These are phyloP conservation scores for Teinopalpus imperialis DNA, from an alignment of 2,888 invertebrate genomes.

Conservation along the genomic window DNA sequence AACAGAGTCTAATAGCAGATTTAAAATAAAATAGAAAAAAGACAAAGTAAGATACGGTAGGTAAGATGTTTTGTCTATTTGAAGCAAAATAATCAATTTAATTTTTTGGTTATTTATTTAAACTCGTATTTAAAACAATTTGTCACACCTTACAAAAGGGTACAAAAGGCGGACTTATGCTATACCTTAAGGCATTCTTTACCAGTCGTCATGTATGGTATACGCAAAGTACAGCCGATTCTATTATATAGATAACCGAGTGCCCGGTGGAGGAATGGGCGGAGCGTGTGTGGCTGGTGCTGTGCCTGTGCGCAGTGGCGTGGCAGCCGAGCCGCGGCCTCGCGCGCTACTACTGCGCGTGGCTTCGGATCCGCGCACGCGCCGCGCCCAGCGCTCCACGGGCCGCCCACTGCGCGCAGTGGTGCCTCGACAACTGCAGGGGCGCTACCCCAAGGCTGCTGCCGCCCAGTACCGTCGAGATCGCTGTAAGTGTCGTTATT, in stretches of 20 bases:
- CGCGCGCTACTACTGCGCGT: slow-evolving; percentile 87
- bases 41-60: too few relatives aligned
- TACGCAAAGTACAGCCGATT: too few relatives aligned
- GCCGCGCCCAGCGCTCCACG: slow-evolving; percentile 44
- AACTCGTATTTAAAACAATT: too few relatives aligned
- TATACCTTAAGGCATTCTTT: too few relatives aligned
- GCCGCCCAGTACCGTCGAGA: slow-evolving; percentile 96
- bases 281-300: slow-evolving; percentile 92
- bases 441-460: slow-evolving; percentile 91
- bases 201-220: too few relatives aligned
- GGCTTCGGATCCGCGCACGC: slow-evolving; percentile 62
- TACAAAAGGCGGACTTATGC: too few relatives aligned
- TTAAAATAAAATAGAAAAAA: too few relatives aligned
- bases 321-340: slow-evolving; percentile 94
- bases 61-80: too few relatives aligned
- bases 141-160: too few relatives aligned
- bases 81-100: too few relatives aligned
- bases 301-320: slow-evolving; percentile 94
- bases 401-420: slow-evolving; percentile 92
- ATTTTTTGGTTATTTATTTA: too few relatives aligned
- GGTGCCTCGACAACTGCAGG: slow-evolving; percentile 96
- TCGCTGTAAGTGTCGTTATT: slow-evolving; percentile 85
- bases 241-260: slow-evolving; percentile 86
- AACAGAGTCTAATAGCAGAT: too few relatives aligned
- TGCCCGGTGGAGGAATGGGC: slow-evolving; percentile 93